Evolutionary conservation across 1,140 invertebrate species (phyloP), one percentile per base, ranked within the genome.

Genomic region (Cotesia glomerata): DNA sequence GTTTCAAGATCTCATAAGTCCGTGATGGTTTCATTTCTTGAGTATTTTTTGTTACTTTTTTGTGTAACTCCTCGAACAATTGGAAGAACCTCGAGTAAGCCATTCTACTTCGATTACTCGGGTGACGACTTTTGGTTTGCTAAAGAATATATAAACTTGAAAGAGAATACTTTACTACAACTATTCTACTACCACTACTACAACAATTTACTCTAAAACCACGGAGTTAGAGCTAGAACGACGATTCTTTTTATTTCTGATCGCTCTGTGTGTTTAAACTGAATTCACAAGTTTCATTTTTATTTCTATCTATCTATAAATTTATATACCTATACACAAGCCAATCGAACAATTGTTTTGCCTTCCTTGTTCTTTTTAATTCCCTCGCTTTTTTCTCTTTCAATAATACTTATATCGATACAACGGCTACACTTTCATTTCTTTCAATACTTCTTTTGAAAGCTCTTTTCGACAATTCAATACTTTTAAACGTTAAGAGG

Each of bases 101-200:
- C 36, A 67, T 72, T 66, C 54, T 61, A 61, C 54, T 72, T 72
- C 64, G 63, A 67, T 72, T 72, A 67, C 71, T 35, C 18, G 35
- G 3, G 68, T 69, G 36, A 67, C 56, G 36, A 61, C 63, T 72
- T 72, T 56, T 54, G 52, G 9, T 72, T 45, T 67, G 11, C 35
- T 11, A 8, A 58, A 65, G 64, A 67, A 72, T 72, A 14, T 58
- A 67, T 49, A 45, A 26, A 39, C 13, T 9, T 32, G 34, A 45
- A 45, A 45, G 39, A 2, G 8, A 45, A 45, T 45, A 45, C 39
- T 7, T 11, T 45, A 11, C 39, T 45, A 45, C 39, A 45, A 45
- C 39, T 45, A 45, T 11, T 45, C 39, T 45, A 45, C 11, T 45
- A 45, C 8, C 11, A 45, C 39, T 11, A 9, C 39, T 45, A 45